phyloP scores from a whole-genome alignment of 2,888 invertebrate genomes.

The Drosophila parthenogenetica region DNA sequence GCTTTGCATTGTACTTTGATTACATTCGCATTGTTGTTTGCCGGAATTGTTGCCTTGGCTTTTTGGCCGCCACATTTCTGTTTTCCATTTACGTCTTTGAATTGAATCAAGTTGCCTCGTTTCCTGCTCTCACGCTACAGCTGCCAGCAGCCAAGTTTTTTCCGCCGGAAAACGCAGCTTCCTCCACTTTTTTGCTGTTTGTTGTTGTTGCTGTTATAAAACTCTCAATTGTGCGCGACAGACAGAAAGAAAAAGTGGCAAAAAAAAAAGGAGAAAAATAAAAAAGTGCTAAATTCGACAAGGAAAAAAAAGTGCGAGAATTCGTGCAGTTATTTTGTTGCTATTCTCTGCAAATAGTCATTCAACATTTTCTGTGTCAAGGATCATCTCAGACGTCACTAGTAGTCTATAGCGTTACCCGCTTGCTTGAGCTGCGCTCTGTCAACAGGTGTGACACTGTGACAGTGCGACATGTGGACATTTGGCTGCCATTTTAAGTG shows the following conservation, averaged over 20 bases:
- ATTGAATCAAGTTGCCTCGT: slow-evolving; percentile 75
- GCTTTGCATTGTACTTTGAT: slow-evolving; percentile 67
- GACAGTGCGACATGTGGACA: slow-evolving; percentile 62
- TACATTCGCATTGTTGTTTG: slow-evolving; percentile 49
- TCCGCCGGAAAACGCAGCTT: slow-evolving; percentile 75
- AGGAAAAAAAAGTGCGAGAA: slow-evolving; percentile 38
- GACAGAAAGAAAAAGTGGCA: slow-evolving; percentile 18
- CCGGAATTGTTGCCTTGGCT: slow-evolving; percentile 51
- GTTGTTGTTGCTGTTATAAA: slow-evolving; percentile 26
- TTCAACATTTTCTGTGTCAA: slow-evolving; percentile 37
- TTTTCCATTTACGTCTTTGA: slow-evolving; percentile 69
- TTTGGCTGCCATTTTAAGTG: slow-evolving; percentile 69
- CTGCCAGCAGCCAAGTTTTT: slow-evolving; percentile 70
- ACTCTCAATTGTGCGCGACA: slow-evolving; percentile 71
- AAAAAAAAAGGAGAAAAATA: background rate
- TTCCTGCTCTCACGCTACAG: slow-evolving; percentile 53
- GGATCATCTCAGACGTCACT: slow-evolving; percentile 33
- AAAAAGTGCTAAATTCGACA: slow-evolving; percentile 27
- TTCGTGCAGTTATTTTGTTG: slow-evolving; percentile 59
- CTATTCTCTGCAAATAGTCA: slow-evolving; percentile 35
- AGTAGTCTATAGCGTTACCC: background rate
- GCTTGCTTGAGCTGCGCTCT: background rate
- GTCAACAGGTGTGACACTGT: slow-evolving; percentile 59
- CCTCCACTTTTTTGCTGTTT: slow-evolving; percentile 73
- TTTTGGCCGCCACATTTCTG: slow-evolving; percentile 63